Conservation (phyloP, 2,113 vertebrate genomes). For the Cairina moschata region DNA sequence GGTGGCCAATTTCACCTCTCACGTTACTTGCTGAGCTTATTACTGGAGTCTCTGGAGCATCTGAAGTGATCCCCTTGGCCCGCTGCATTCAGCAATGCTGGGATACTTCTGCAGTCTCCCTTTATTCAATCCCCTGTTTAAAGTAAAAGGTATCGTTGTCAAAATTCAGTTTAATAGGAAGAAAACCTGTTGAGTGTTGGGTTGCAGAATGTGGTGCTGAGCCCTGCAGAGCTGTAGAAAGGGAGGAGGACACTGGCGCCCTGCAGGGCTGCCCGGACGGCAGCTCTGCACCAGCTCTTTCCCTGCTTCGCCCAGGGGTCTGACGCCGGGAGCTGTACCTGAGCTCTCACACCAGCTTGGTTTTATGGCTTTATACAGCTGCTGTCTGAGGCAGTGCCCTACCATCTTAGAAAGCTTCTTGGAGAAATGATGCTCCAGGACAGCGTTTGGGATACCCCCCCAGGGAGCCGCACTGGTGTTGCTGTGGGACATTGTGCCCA, state of each 20-base stretch:
- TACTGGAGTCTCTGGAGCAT: background rate
- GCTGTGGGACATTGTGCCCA: background rate
- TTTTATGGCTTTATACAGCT: no score
- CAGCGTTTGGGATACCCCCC: fast-evolving
- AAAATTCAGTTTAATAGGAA: background rate
- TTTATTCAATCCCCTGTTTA: background rate
- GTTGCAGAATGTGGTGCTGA: background rate
- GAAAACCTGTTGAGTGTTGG: fast-evolving
- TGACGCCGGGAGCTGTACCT: fast-evolving
- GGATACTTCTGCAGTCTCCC: background rate
- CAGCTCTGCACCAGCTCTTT: background rate
- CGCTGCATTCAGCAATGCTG: fast-evolving
- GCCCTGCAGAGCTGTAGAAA: background rate
- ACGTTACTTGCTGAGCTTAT: background rate
- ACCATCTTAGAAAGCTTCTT: background rate
- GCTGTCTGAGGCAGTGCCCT: background rate
- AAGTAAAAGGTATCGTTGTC: background rate
- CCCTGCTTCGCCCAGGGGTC: background rate
- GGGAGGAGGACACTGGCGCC: background rate
- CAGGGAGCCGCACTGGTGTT: background rate
- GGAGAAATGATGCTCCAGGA: background rate
- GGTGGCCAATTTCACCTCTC: background rate
- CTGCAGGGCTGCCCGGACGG: fast-evolving
- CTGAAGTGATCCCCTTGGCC: background rate
- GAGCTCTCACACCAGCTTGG: background rate